These are phyloP conservation scores for Scatophagus argus DNA, from an alignment of 2,113 vertebrate genomes.

Conservation along the genomic window DNA sequence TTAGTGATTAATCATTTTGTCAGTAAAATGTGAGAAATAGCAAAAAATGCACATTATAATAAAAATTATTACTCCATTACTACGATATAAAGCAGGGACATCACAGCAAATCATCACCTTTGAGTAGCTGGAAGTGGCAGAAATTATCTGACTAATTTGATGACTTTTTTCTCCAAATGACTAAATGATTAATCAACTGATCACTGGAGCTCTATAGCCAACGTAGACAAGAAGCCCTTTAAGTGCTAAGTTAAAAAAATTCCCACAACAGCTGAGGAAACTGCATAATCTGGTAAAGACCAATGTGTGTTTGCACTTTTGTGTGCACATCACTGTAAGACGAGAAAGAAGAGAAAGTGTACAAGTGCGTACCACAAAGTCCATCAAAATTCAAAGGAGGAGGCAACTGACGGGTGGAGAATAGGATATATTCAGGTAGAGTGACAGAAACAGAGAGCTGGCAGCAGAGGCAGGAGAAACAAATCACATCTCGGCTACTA, in stretches of 20 bases:
- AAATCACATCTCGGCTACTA: conserved; percentile 29
- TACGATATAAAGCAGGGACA: background rate
- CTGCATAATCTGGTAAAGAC: no score
- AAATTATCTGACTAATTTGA: no score
- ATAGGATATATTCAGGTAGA: conserved; percentile 29
- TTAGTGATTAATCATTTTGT: background rate
- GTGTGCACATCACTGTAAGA: conserved; percentile 1
- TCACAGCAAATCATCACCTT: background rate
- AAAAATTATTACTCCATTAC: no score
- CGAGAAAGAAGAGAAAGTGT: background rate
- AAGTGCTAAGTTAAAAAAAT: no score
- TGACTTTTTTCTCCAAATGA: no score
- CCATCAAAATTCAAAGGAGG: conserved; percentile 41
- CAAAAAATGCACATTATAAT: no score
- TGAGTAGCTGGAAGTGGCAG: no score
- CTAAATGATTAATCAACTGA: no score
- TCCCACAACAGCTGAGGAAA: no score
- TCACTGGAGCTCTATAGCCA: no score
- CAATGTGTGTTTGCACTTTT: conserved; percentile 3
- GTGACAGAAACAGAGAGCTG: conserved; percentile 29
- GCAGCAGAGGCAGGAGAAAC: conserved; percentile 20
- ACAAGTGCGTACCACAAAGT: conserved; percentile 22
- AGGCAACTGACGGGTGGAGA: background rate
- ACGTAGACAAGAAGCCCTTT: no score
- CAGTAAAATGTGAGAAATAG: background rate